phyloP scores from a whole-genome alignment of 2,113 vertebrate genomes.

The Varanus komodoensis region DNA sequence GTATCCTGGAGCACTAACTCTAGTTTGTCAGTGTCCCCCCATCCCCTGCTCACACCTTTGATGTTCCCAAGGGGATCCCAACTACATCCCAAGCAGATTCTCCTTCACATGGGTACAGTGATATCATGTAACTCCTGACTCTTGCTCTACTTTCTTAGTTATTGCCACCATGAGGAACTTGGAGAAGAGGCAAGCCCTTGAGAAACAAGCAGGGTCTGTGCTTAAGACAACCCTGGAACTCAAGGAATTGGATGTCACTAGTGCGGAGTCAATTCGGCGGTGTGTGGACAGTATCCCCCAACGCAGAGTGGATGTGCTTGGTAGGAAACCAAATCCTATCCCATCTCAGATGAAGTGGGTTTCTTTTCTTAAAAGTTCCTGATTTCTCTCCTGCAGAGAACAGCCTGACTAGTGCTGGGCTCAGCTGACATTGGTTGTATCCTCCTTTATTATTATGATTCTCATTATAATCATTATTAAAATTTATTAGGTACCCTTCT shows the following conservation, averaged over 20 bases:
- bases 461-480: too few species aligned
- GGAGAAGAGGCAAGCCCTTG: conserved; percentile 67
- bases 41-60: background rate
- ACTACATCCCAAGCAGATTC: background rate
- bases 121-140: background rate
- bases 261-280: conserved; percentile 73
- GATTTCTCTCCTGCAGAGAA: background rate
- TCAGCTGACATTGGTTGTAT: background rate
- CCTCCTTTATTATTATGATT: too few species aligned
- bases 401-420: background rate
- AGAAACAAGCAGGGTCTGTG: conserved; percentile 70
- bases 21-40: background rate
- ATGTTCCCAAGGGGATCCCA: background rate
- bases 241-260: conserved; percentile 72
- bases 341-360: background rate
- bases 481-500: too few species aligned
- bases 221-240: conserved; percentile 75
- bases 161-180: conserved; percentile 81
- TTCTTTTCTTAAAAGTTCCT: background rate
- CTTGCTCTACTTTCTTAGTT: conserved; percentile 56
- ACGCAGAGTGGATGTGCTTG: conserved; percentile 73
- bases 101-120: background rate
- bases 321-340: conserved; percentile 45
- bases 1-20: background rate
- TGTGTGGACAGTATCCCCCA: conserved; percentile 75